These are phyloP conservation scores for Coleophora flavipennella DNA, from an alignment of 2,888 invertebrate species.

Conservation along the genomic window DNA sequence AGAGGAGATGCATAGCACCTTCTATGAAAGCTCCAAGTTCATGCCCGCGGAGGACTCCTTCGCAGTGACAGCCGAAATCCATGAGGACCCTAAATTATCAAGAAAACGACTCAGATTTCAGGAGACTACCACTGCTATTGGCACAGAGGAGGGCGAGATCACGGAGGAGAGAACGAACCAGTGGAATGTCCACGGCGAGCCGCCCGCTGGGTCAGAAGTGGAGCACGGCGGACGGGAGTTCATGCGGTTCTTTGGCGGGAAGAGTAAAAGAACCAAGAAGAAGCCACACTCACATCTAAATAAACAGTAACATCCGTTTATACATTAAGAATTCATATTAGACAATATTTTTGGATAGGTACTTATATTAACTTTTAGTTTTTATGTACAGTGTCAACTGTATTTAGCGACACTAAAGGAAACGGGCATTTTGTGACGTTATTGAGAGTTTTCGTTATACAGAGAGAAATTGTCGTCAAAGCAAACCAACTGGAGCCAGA, in stretches of 20 bases:
- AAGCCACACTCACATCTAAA: conserved; percentile 15
- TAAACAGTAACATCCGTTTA: not conserved
- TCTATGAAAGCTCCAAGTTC: conserved; percentile 20
- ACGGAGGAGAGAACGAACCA: conserved; percentile 6
- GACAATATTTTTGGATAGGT: not conserved
- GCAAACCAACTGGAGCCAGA: too few species aligned
- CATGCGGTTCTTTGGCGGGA: conserved; percentile 37
- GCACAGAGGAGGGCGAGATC: conserved; percentile 6
- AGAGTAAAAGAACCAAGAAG: conserved; percentile 31
- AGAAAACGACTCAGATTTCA: conserved; percentile 43
- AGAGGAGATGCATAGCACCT: conserved; percentile 27
- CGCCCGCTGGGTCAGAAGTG: conserved; percentile 6
- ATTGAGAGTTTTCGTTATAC: too few species aligned
- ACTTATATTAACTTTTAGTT: not conserved
- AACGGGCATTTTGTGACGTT: too few species aligned
- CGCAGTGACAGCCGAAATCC: conserved; percentile 1
- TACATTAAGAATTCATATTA: conserved; percentile 5
- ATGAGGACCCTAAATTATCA: conserved; percentile 11
- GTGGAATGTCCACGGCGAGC: too few species aligned
- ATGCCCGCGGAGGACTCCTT: not conserved
- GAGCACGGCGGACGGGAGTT: conserved; percentile 26
- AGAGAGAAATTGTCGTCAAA: too few species aligned
- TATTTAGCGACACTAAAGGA: too few species aligned
- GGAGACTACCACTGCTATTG: conserved; percentile 31
- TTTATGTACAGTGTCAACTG: too few species aligned